Evolutionary conservation across 2,888 invertebrate species (phyloP), one percentile per base, ranked within the genome.

Genomic region (Flabesymbios commensalis): DNA sequence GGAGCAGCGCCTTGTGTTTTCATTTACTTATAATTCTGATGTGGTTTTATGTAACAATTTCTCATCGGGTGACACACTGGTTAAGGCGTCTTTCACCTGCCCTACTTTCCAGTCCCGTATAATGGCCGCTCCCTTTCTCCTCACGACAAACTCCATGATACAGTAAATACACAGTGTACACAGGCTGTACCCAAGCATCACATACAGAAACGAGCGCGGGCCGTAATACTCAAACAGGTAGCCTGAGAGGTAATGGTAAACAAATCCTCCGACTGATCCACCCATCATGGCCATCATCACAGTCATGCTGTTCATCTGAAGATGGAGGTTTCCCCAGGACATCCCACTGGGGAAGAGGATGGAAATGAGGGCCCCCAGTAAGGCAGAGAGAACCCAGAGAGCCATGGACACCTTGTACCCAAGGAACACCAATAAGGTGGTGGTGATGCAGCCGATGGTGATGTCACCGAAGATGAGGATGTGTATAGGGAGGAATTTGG

Each of bases 331-430:
- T 1, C 66, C 70, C 74, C 74, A 75, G 1, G 71, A 70, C 5
- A 74, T 69, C 14, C 72, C 72, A 7, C 69, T 64, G 0, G 75
- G 75, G 45, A 74, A 73, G 14, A 70, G 59, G 1, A 69, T 71
- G 1, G 72, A 70, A 14, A 70, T 65, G 55, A 72, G 73, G 26
- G 72, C 59, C 4, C 68, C 74, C 22, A 73, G 52, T 1, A 67
- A 58, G 42, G 57, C 63, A 1, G 67, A 62, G 17, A 74, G 62
- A 7, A 73, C 49, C 74, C 75, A 75, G 10, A 74, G 43, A 17
- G 68, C 66, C 1, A 60, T 36, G 0, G 58, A 31, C 42, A 62
- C 67, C 29, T 68, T 59, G 3, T 65, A 43, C 1, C 66, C 72
- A 47, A 71, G 72, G 1, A 72, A 64, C 33, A 62, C 65, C n/a